These are phyloP conservation scores for Cnemophilus loriae DNA, from an alignment of 2,113 vertebrate genomes.

Conservation along the genomic window DNA sequence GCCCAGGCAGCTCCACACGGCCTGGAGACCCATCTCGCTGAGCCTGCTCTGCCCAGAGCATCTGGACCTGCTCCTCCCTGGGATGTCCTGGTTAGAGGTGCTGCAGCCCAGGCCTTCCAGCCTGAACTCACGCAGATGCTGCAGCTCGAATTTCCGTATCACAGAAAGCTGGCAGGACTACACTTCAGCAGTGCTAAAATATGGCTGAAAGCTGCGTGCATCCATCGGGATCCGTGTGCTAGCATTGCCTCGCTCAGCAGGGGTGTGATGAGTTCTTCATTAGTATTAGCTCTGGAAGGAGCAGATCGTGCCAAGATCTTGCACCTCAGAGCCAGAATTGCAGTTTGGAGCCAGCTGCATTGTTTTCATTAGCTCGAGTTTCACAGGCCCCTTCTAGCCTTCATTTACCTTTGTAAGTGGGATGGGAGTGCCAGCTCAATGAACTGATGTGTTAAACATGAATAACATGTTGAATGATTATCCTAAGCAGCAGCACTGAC, in stretches of 20 bases:
- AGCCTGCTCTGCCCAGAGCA: background rate
- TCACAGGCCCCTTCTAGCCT: background rate
- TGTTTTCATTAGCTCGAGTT: background rate
- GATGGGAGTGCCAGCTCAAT: constrained; percentile 15
- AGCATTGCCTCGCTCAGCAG: background rate
- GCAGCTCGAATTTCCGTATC: accelerated
- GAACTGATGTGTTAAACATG: constrained; percentile 10
- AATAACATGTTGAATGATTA: constrained; percentile 17
- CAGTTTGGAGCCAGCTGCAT: constrained; percentile 9
- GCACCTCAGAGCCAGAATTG: constrained; percentile 16
- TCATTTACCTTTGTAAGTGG: constrained; percentile 23
- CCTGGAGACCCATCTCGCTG: accelerated
- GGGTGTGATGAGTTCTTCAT: constrained; percentile 38
- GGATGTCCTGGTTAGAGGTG: background rate
- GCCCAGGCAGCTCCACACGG: background rate
- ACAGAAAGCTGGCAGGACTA: background rate
- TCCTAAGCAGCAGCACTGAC: background rate
- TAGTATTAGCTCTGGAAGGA: constrained; percentile 39
- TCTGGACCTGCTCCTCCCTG: accelerated
- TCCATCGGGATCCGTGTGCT: background rate
- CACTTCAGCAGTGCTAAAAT: background rate
- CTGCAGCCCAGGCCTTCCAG: background rate
- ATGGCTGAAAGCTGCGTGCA: background rate
- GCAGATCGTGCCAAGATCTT: constrained; percentile 30
- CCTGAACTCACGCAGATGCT: background rate